These are phyloP conservation scores for Typhlomys cinereus DNA, from an alignment of 2,113 vertebrate genomes.

Conservation along the genomic window DNA sequence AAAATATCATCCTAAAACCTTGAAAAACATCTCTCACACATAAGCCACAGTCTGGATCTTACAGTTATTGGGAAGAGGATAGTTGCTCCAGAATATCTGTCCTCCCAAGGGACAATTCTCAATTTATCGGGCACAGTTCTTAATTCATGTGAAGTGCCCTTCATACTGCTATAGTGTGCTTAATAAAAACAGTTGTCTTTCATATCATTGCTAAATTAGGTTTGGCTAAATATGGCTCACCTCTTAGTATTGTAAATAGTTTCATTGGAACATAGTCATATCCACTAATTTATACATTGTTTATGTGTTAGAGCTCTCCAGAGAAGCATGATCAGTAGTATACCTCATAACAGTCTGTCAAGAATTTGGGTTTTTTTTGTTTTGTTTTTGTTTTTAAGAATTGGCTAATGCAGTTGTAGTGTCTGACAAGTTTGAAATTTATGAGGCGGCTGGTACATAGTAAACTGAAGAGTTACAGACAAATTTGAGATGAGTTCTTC, in stretches of 20 bases:
- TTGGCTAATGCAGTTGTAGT: not conserved
- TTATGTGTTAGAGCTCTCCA: not conserved
- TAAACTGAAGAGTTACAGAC: not conserved
- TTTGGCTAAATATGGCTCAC: not conserved
- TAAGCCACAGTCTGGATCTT: not conserved
- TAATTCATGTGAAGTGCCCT: not conserved
- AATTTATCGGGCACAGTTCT: not conserved
- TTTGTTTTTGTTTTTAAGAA: no score
- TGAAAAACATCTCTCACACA: not conserved
- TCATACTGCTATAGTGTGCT: not conserved
- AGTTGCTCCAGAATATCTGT: conserved; percentile 1
- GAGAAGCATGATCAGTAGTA: conserved; percentile 17
- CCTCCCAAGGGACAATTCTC: not conserved
- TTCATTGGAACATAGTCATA: conserved; percentile 31
- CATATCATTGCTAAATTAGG: conserved; percentile 8
- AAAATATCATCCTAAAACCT: conserved; percentile 5
- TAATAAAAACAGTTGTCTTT: conserved; percentile 48
- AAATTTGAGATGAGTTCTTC: not conserved
- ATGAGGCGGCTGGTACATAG: not conserved
- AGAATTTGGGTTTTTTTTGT: no score
- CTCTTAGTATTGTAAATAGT: conserved; percentile 23
- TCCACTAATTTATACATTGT: conserved; percentile 18
- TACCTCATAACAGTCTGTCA: not conserved
- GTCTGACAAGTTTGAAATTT: conserved; percentile 32
- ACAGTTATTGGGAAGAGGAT: conserved; percentile 12